These are phyloP conservation scores for Microcebus griseorufus DNA, from an alignment of 2,113 vertebrate species.

Conservation along the genomic window DNA sequence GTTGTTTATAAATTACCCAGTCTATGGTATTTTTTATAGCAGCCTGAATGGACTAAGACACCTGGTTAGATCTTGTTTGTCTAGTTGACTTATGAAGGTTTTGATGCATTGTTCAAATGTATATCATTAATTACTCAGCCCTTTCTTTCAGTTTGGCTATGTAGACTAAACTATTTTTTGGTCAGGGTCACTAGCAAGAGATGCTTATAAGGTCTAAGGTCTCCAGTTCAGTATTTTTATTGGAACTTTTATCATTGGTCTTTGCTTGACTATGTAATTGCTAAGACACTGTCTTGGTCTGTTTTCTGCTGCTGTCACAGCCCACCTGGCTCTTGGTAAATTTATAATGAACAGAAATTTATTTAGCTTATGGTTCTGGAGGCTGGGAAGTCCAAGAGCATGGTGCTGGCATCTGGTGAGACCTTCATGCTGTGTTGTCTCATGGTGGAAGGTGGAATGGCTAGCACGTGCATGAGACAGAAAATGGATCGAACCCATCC, in stretches of 20 bases:
- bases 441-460: too few species aligned
- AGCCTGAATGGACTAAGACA: neutral
- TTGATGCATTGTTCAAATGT: neutral
- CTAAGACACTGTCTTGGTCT: neutral
- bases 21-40: neutral
- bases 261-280: neutral
- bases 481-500: too few species aligned
- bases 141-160: neutral
- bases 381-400: too few species aligned
- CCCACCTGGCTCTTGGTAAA: neutral
- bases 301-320: neutral
- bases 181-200: neutral
- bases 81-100: neutral
- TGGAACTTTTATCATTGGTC: neutral
- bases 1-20: neutral
- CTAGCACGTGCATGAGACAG: too few species aligned
- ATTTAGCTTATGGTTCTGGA: neutral
- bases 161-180: neutral
- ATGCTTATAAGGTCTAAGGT: neutral
- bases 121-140: neutral
- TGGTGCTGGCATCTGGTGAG: too few species aligned
- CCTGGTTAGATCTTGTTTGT: neutral
- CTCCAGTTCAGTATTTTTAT: conserved; percentile 19
- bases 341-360: neutral
- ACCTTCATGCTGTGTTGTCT: too few species aligned